phyloP scores from a whole-genome alignment of 2,888 invertebrate genomes.

The Lottia scabra region DNA sequence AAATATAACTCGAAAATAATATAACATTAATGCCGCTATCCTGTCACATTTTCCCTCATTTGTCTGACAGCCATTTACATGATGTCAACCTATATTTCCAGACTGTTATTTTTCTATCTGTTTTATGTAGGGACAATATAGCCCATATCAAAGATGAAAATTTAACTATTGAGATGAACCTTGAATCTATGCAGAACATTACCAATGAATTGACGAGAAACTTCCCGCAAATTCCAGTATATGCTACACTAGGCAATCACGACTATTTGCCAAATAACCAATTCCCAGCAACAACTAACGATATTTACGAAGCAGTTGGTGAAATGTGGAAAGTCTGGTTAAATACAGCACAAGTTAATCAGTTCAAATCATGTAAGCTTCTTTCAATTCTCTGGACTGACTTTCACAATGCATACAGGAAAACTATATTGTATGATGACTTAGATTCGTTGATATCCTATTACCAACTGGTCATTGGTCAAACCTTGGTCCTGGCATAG shows the following conservation, averaged over 20 bases:
- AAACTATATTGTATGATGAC: no score
- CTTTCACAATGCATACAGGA: no score
- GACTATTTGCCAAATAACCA: conserved; percentile 76
- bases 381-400: no score
- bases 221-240: conserved; percentile 68
- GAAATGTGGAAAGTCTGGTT: conserved; percentile 80
- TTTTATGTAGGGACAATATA: conserved; percentile 83
- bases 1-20: no score
- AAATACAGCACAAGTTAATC: conserved; percentile 80
- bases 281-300: conserved; percentile 70
- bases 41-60: no score
- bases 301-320: conserved; percentile 76
- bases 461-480: no score
- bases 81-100: no score
- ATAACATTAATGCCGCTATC: no score
- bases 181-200: conserved; percentile 82
- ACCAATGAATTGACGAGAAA: conserved; percentile 74
- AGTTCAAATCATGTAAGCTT: conserved; percentile 81
- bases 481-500: no score
- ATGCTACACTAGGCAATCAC: conserved; percentile 87
- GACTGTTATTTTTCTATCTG: no score
- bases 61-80: no score
- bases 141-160: conserved; percentile 80
- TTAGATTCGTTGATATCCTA: no score
- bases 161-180: conserved; percentile 78